Conservation (phyloP, 2,888 invertebrate genomes). For the Ectemnius continuus region DNA sequence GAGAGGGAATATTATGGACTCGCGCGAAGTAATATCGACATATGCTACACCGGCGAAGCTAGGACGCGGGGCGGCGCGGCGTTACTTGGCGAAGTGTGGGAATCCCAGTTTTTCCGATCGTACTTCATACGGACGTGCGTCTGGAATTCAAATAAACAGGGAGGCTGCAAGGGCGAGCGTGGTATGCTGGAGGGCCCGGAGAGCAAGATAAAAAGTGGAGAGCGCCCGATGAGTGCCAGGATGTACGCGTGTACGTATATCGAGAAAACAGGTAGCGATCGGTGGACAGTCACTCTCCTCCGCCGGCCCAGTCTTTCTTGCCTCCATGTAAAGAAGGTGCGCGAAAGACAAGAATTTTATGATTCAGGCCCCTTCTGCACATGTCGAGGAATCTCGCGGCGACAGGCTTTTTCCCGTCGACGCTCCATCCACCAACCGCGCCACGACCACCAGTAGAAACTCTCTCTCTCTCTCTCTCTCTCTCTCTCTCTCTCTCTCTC, state of each 20-base stretch:
- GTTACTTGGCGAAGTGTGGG: slow-evolving; percentile 44
- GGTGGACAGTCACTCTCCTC: slow-evolving; percentile 42
- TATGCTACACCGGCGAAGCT: no score
- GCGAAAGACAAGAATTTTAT: slow-evolving; percentile 44
- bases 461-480: no score
- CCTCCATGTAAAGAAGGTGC: slow-evolving; percentile 17
- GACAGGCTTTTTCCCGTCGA: slow-evolving; percentile 18
- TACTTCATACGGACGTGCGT: slow-evolving; percentile 52
- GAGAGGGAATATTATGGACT: no score
- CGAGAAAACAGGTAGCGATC: slow-evolving; percentile 15
- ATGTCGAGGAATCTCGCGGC: neutral
- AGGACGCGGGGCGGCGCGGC: no score
- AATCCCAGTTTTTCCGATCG: slow-evolving; percentile 54
- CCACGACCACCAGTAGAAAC: neutral
- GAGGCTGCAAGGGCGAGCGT: slow-evolving; percentile 17
- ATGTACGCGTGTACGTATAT: slow-evolving; percentile 11
- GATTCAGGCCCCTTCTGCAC: slow-evolving; percentile 20
- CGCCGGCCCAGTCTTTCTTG: slow-evolving; percentile 17
- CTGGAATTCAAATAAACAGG: slow-evolving; percentile 60
- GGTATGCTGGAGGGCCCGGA: no score
- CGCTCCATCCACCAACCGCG: neutral
- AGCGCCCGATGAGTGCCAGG: neutral
- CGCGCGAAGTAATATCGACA: no score
- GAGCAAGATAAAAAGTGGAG: slow-evolving; percentile 2
- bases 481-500: neutral